These are phyloP conservation scores for Leucosticte australis DNA, from an alignment of 2,113 vertebrate species.

Conservation along the genomic window DNA sequence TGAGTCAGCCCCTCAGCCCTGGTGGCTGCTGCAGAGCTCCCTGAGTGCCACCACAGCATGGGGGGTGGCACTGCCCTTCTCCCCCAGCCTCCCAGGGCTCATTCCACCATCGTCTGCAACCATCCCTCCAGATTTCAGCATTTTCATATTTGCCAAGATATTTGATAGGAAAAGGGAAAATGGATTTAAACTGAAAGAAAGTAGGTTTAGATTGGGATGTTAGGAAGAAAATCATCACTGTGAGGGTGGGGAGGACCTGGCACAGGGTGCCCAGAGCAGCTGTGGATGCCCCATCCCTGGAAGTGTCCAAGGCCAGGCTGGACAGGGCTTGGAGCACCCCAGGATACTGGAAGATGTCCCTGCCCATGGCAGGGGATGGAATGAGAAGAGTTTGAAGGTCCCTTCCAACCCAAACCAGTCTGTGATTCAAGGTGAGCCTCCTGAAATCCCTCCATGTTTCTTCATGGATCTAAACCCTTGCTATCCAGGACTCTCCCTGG, in stretches of 20 bases:
- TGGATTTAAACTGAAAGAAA: neutral
- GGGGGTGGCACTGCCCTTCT: neutral
- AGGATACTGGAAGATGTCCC: neutral
- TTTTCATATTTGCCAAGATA: neutral
- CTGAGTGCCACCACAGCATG: rapidly evolving
- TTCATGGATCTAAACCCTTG: neutral
- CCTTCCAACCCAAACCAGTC: neutral
- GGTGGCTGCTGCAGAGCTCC: neutral
- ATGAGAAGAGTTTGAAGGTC: neutral
- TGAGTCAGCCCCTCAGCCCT: neutral
- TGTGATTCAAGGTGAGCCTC: neutral
- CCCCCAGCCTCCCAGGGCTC: neutral
- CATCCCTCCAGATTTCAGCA: neutral
- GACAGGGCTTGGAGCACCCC: rapidly evolving
- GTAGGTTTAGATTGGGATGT: neutral
- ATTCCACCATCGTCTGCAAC: neutral
- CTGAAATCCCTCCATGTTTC: neutral
- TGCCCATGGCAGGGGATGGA: neutral
- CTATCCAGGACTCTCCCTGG: neutral
- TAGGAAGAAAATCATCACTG: neutral
- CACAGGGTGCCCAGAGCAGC: rapidly evolving
- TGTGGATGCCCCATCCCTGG: neutral
- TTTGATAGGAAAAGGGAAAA: neutral
- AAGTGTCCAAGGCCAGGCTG: neutral
- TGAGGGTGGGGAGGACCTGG: neutral